Conservation (phyloP, 1,140 invertebrate species). For the Magallana ariakensis region DNA sequence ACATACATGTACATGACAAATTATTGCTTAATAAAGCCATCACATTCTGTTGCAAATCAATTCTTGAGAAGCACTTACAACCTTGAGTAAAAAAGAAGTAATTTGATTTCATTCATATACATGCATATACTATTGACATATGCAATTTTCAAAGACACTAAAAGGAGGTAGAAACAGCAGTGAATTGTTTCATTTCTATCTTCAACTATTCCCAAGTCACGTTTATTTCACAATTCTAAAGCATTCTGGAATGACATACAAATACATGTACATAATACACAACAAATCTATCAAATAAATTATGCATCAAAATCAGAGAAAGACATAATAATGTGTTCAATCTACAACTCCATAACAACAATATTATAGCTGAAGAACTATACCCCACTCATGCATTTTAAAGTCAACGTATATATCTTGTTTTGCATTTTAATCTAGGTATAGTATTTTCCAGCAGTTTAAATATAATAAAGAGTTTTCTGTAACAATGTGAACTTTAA, state of each 20-base stretch:
- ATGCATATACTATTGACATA: not conserved
- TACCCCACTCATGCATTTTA: too few species aligned
- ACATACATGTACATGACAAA: not conserved
- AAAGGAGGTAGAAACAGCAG: slow-evolving; percentile 9
- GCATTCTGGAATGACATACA: not conserved
- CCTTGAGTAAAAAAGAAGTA: not conserved
- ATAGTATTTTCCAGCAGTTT: too few species aligned
- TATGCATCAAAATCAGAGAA: too few species aligned
- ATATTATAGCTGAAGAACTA: too few species aligned
- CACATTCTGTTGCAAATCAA: not conserved
- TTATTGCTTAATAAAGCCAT: not conserved
- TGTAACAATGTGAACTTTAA: too few species aligned
- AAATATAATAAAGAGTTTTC: too few species aligned
- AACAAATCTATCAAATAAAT: too few species aligned
- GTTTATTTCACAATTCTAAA: not conserved
- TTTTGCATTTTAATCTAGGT: too few species aligned
- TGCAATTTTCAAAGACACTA: not conserved
- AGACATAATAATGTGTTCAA: too few species aligned
- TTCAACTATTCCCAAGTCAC: not conserved
- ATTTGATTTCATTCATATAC: not conserved
- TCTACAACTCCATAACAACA: too few species aligned
- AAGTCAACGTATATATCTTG: too few species aligned
- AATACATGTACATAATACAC: not conserved
- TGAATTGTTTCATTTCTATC: not conserved
- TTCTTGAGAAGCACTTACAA: not conserved